Conservation (phyloP, 2,113 vertebrate species). For the Bufo gargarizans region DNA sequence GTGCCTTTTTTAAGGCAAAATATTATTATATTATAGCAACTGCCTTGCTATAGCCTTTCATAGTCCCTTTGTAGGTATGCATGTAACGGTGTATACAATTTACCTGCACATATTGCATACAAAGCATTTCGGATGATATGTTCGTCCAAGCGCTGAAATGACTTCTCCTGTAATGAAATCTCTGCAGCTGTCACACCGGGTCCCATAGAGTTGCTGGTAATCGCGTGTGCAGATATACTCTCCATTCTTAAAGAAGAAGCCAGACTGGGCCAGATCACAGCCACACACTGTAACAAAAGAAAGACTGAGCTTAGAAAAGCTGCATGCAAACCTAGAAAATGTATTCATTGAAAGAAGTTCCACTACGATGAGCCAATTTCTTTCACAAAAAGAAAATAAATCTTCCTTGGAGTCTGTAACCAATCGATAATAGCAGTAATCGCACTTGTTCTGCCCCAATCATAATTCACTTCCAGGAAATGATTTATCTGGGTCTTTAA, state of each 20-base stretch:
- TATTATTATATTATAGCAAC: too few relatives aligned
- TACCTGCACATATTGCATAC: conserved; percentile 97
- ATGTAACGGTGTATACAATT: background rate
- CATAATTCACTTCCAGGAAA: conserved; percentile 41
- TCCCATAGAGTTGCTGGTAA: conserved; percentile 97
- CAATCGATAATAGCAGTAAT: conserved; percentile 12
- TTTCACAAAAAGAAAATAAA: conserved; percentile 20
- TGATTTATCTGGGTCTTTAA: conserved; percentile 36
- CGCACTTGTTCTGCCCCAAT: background rate
- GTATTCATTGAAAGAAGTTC: conserved; percentile 3
- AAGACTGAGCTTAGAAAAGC: background rate
- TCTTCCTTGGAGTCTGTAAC: conserved; percentile 26
- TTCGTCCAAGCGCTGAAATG: conserved; percentile 94
- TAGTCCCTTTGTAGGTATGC: background rate
- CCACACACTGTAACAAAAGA: conserved; percentile 83
- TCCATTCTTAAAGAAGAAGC: conserved; percentile 98
- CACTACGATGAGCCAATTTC: background rate
- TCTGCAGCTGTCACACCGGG: conserved; percentile 92
- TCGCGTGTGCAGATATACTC: conserved; percentile 98
- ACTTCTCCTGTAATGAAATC: conserved; percentile 98
- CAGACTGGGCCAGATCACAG: conserved; percentile 93
- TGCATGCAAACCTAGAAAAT: background rate
- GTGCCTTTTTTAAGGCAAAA: too few relatives aligned
- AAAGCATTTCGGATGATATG: conserved; percentile 98
- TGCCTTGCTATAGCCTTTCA: too few relatives aligned